Evolutionary conservation across 2,113 vertebrate species (phyloP).

Genomic region (Dromaius novaehollandiae): DNA sequence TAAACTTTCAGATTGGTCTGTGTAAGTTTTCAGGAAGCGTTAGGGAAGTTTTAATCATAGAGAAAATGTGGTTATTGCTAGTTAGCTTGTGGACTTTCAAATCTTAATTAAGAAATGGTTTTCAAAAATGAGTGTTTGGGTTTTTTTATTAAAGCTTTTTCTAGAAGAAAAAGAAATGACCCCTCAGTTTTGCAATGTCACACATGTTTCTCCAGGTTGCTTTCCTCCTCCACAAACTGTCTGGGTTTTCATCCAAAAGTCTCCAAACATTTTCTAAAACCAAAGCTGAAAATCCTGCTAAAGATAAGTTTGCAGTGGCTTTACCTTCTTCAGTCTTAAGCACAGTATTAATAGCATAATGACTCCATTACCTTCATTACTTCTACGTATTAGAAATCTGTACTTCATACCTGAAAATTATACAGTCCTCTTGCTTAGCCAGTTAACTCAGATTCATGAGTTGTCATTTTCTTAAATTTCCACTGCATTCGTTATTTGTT

Average conservation of each 20-base stretch:
- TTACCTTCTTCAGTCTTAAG: neutral
- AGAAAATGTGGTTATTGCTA: neutral
- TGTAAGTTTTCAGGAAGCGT: neutral
- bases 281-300: neutral
- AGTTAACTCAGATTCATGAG: neutral
- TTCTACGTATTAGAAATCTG: neutral
- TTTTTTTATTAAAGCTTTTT: neutral
- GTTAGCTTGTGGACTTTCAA: neutral
- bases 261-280: neutral
- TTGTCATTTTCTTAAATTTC: fast-evolving
- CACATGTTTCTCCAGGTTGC: neutral
- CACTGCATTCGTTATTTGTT: neutral
- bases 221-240: neutral
- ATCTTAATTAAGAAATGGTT: neutral
- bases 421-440: neutral
- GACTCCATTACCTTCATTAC: neutral
- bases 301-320: neutral
- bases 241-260: neutral
- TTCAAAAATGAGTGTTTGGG: neutral
- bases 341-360: neutral
- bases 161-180: neutral
- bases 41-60: neutral
- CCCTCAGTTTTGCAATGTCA: neutral
- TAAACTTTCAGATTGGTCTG: neutral
- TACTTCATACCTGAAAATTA: neutral